Evolutionary conservation across 2,113 vertebrate species (phyloP).

Genomic region (Macrotus californicus): DNA sequence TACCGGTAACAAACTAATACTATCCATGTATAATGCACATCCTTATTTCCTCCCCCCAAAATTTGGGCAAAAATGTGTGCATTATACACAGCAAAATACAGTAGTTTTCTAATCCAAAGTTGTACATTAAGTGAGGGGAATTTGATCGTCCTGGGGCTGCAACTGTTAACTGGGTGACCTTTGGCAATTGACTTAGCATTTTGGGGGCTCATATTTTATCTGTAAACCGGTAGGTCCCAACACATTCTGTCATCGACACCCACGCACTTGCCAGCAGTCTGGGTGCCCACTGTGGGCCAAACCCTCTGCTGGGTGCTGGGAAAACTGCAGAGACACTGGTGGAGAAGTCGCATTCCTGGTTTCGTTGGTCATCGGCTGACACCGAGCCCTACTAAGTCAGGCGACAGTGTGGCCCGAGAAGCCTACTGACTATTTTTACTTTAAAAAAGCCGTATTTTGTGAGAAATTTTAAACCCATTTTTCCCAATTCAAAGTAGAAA

Average conservation of each 20-base stretch:
- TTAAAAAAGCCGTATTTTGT: neutral
- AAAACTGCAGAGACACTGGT: neutral
- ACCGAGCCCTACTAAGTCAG: neutral
- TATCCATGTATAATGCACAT: no score
- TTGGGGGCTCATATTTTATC: neutral
- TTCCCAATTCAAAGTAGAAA: conserved; percentile 51
- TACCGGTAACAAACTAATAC: no score
- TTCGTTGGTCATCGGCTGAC: neutral
- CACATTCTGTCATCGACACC: neutral
- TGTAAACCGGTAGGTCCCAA: neutral
- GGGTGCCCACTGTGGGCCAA: neutral
- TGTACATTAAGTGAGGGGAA: neutral
- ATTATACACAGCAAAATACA: neutral
- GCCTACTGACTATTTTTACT: neutral
- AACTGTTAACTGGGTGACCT: neutral
- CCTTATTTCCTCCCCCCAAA: no score
- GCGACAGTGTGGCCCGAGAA: neutral
- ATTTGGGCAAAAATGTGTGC: no score
- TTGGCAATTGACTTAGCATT: neutral
- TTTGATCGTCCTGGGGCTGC: neutral
- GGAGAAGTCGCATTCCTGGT: neutral
- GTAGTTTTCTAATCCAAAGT: neutral
- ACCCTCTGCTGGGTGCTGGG: neutral
- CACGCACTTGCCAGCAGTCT: neutral
- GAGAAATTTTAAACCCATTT: conserved; percentile 47